Evolutionary conservation across 53 echinoderm and acorn worm genomes (phyloP), one percentile per base, ranked within the genome.

Genomic region (Astropecten irregularis): DNA sequence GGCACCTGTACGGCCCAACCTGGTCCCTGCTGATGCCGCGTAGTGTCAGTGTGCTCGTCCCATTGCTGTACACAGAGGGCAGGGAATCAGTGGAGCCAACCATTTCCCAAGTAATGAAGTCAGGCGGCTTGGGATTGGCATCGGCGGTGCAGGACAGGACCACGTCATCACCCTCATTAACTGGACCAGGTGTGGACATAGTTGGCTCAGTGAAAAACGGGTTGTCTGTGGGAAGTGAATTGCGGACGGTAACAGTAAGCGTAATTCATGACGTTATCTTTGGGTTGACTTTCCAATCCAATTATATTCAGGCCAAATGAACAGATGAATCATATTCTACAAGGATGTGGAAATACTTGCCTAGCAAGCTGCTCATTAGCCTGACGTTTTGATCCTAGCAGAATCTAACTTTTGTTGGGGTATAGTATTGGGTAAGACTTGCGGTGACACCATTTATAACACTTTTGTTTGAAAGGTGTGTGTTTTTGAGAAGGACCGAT

Each of bases 41-140:
- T 31, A 71, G 22, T 30, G 71, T 51, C 51, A 71, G 71, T 31
- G 35, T 50, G 51, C 71, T 71, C 16, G 49, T 71, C 7, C 71
- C 71, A 50, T 71, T 25, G 34, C 8, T 32, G 71, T 71, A 71
- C 2, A 71, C 71, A 34, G 30, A 50, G 4, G 34, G n/a, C 13
- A 50, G 19, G 29, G 34, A 20, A 34, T n/a, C 32, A 7, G 49
- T 1, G 40, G 51, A 51, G 31, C 51, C 71, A 16, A 51, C 31
- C 49, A 3, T 71, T 33, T 71, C 71, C 71, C 71, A 71, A 6
- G 34, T 33, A 6, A 25, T 62, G 62, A 33, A 33, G 34, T 34
- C 62, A 62, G 42, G 9, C 1, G 79, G 16, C 14, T 27, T 40
- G 15, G 79, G 79, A 27, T 79, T 59, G 16, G 79, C 79, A 26